Evolutionary conservation across 2,113 vertebrate species (phyloP).

Genomic region (Ivindomyrus marchei): DNA sequence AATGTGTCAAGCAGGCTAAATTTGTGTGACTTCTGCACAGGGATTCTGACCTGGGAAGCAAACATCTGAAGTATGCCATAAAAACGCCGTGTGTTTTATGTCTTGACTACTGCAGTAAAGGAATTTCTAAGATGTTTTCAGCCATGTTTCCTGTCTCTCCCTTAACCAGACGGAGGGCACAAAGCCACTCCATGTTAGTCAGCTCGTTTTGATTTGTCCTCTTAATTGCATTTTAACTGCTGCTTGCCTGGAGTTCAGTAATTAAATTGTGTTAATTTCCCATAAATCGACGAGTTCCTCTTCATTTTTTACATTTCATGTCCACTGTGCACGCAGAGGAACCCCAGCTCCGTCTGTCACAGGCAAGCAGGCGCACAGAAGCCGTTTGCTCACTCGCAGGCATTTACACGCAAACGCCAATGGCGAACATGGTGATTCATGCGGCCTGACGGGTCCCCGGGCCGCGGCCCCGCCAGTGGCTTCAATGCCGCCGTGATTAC

Average conservation of each 20-base stretch:
- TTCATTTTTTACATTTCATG: conserved; percentile 21
- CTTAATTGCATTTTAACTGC: conserved; percentile 30
- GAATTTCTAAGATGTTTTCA: background rate
- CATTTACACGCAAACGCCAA: conserved; percentile 43
- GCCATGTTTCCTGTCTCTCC: background rate
- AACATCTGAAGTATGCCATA: background rate
- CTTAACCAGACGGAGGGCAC: background rate
- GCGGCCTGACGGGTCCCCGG: conserved; percentile 44
- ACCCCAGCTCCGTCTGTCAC: conserved; percentile 22
- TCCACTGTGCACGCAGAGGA: conserved; percentile 2
- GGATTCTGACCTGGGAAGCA: background rate
- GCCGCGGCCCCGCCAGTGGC: conserved; percentile 23
- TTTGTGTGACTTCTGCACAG: background rate
- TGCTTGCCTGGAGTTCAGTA: conserved; percentile 28
- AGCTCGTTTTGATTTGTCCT: conserved; percentile 18
- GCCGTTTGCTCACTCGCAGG: conserved; percentile 43
- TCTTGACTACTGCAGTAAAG: background rate
- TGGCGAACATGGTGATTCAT: conserved; percentile 47
- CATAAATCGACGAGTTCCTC: conserved; percentile 27
- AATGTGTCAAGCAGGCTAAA: background rate
- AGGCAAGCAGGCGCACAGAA: conserved; percentile 26
- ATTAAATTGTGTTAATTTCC: conserved; percentile 29
- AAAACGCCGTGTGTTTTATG: background rate
- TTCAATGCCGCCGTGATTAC: conserved; percentile 42
- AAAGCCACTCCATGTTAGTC: background rate